Evolutionary conservation across 1,140 invertebrate genomes (phyloP).

Genomic region (Plodia interpunctella): DNA sequence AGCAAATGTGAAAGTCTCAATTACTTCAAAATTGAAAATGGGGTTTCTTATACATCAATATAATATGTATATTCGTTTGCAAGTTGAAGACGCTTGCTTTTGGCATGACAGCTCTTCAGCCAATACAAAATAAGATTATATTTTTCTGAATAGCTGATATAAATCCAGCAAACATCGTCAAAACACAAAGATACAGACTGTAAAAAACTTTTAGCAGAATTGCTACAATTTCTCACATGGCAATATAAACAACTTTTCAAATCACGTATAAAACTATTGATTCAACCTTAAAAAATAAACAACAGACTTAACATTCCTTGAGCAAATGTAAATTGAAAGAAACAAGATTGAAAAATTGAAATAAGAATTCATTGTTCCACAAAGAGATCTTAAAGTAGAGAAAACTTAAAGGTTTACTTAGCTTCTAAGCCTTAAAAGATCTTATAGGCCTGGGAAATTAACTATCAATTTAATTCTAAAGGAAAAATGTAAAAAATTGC

Average conservation of each 20-base stretch:
- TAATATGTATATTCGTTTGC: background rate
- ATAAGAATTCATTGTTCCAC: slow-evolving; percentile 49
- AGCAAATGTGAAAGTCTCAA: slow-evolving; percentile 20
- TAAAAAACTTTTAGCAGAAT: background rate
- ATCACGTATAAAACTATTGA: slow-evolving; percentile 29
- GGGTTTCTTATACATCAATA: slow-evolving; percentile 12
- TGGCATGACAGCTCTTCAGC: slow-evolving; percentile 3
- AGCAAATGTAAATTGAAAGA: slow-evolving; percentile 32
- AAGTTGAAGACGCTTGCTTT: background rate
- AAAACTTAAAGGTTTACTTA: slow-evolving; percentile 29
- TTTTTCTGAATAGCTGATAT: background rate
- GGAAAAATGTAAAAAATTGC: slow-evolving; percentile 32
- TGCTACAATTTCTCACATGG: slow-evolving; percentile 14
- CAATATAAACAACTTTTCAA: slow-evolving; percentile 23
- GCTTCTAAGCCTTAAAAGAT: slow-evolving; percentile 30
- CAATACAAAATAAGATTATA: too few relatives aligned
- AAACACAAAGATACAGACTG: slow-evolving; percentile 12
- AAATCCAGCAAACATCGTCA: background rate
- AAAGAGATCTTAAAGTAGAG: slow-evolving; percentile 32
- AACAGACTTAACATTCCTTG: slow-evolving; percentile 51
- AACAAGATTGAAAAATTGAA: slow-evolving; percentile 11
- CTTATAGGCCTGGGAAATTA: slow-evolving; percentile 24
- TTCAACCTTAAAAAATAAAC: slow-evolving; percentile 35
- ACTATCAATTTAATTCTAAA: slow-evolving; percentile 39
- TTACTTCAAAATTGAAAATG: slow-evolving; percentile 21